Conservation (phyloP, 2,797 vertebrate genomes). For the Anomalospiza imberbis region DNA sequence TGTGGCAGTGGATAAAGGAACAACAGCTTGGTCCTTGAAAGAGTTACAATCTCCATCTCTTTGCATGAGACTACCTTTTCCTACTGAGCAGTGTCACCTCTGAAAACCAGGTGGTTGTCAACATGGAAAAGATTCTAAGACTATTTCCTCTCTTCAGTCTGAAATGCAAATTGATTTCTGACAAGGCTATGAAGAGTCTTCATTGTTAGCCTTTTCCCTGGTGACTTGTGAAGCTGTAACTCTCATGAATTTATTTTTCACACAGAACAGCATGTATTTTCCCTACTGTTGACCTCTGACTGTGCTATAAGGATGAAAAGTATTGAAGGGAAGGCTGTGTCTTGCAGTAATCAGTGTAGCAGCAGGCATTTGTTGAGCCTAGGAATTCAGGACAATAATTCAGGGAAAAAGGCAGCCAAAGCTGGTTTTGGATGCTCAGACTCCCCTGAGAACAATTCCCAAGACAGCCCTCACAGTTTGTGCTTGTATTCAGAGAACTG, state of each 20-base stretch:
- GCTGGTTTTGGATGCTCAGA: constrained; percentile 14
- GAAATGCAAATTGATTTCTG: constrained; percentile 57
- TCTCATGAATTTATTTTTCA: constrained; percentile 57
- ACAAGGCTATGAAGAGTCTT: constrained; percentile 14
- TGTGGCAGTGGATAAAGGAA: background rate
- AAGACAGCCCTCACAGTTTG: constrained; percentile 2
- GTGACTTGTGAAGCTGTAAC: constrained; percentile 57
- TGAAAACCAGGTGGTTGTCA: background rate
- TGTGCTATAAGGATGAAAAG: constrained; percentile 41
- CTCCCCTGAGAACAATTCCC: constrained; percentile 35
- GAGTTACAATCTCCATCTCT: background rate
- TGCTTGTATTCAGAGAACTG: background rate
- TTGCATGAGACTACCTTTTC: background rate
- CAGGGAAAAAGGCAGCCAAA: constrained; percentile 35
- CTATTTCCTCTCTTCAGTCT: constrained; percentile 20
- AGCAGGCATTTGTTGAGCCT: constrained; percentile 45
- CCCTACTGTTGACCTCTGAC: constrained; percentile 53
- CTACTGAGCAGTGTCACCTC: background rate
- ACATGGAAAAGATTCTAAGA: background rate
- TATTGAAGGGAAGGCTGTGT: constrained; percentile 34
- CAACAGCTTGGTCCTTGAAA: background rate
- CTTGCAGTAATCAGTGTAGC: constrained; percentile 42
- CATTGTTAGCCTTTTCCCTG: constrained; percentile 60
- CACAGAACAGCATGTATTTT: constrained; percentile 52
- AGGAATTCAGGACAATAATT: constrained; percentile 36